Base-by-base conservation (phyloP, 2,797 vertebrate species). In the Xenopus petersii region DNA sequence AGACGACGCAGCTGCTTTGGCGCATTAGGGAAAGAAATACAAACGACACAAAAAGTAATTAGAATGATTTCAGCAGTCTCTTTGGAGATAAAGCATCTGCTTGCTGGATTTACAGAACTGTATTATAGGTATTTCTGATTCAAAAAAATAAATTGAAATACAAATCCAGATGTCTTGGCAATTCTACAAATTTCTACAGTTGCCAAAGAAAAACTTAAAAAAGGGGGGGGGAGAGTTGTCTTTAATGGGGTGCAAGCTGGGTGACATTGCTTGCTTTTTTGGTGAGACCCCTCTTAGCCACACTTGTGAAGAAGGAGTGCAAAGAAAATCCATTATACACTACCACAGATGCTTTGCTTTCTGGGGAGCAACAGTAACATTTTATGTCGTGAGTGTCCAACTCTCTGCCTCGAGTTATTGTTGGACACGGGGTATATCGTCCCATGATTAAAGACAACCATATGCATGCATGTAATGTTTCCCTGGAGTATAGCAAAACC, bases 151-250 rank as follows among this genome's bases (percentile, higher is more conserved):
- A 46, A 51, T 42, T 15, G 21, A 51, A 51, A 26, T 42, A 42
- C 16, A 61, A 75, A 62, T 46, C 65, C 73, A 75, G 73, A 75
- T 75, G 73, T 68, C 49, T 67, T 33, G 73, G 36, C 3, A 42
- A 42, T 42, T 42, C 36, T 75, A 16, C 3, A 48, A 62, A 54
- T 36, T 42, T 42, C 4, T 17, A 24, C 42, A 51, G 24, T 51
- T 63, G 21, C 21, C 21, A 21, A 21, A 21, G 21, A 21, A 21
- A 21, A 21, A 21, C 21, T 21, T 21, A 21, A 21, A 21, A 21
- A 21, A 21, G 1, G 21, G 21, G 21, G 21, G 21, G 21, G 21
- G 21, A 21, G 21, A 51, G 12, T 1, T 42, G 36, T 42, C 36
- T 3, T 42, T 49, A 46, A 62, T 9, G 49, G 61, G 55, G 42